Evolutionary conservation across 2,888 invertebrate species (phyloP).

Genomic region (Archips crataeganus): DNA sequence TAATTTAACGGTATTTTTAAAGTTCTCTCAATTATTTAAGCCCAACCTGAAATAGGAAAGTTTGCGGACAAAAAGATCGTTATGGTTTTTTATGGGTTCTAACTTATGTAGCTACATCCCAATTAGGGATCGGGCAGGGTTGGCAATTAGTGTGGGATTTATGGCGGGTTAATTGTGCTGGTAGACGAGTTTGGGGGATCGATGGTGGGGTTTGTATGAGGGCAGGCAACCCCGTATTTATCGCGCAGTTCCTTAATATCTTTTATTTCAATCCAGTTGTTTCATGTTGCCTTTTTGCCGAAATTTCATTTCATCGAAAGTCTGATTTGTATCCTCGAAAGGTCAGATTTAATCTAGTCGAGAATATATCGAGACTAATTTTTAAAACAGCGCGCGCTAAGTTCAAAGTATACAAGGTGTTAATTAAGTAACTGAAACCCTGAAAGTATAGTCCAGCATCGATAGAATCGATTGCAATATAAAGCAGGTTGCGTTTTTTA

Average conservation of each 20-base stretch:
- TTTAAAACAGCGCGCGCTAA: too few species aligned
- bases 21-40: conserved; percentile 69
- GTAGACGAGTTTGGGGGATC: conserved; percentile 56
- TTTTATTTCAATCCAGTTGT: not conserved
- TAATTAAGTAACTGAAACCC: too few species aligned
- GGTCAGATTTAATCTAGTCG: not conserved
- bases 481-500: too few species aligned
- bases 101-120: conserved; percentile 61
- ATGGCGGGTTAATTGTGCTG: conserved; percentile 64
- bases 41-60: conserved; percentile 85
- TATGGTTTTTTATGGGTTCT: conserved; percentile 58
- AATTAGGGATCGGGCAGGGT: conserved; percentile 68
- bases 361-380: not conserved
- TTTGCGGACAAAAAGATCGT: conserved; percentile 78
- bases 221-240: conserved; percentile 51
- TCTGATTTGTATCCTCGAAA: too few species aligned
- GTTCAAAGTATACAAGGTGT: too few species aligned
- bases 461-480: too few species aligned
- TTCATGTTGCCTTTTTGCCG: not conserved
- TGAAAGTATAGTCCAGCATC: too few species aligned
- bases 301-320: too few species aligned
- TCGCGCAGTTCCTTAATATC: conserved; percentile 28
- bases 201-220: conserved; percentile 57
- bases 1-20: conserved; percentile 75
- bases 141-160: conserved; percentile 67